Evolutionary conservation across 2,888 invertebrate genomes (phyloP).

Genomic region (Nudaria mundana): DNA sequence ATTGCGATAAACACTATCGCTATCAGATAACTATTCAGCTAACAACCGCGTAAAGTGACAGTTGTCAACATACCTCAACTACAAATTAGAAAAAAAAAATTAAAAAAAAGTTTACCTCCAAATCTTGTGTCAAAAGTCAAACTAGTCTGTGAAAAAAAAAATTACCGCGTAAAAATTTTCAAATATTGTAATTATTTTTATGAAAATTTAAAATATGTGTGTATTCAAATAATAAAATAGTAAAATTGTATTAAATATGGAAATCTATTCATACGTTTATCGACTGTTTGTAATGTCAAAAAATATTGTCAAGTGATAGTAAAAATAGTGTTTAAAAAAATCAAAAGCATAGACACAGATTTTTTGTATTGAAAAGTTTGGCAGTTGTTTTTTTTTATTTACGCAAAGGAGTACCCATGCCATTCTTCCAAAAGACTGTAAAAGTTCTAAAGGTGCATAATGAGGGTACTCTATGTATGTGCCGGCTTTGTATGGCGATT

Average conservation of each 20-base stretch:
- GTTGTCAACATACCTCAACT: not conserved
- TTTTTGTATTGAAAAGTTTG: constrained; percentile 7
- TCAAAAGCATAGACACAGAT: constrained; percentile 3
- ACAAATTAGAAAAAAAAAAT: not conserved
- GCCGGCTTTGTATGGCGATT: constrained; percentile 61
- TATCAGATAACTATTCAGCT: not conserved
- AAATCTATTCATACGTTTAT: constrained; percentile 70
- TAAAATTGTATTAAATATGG: constrained; percentile 51
- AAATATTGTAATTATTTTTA: not conserved
- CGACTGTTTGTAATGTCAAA: constrained; percentile 66
- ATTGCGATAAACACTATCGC: not conserved
- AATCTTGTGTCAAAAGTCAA: not conserved
- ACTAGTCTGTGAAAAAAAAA: not conserved
- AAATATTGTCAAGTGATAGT: constrained; percentile 36
- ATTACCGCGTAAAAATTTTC: not conserved
- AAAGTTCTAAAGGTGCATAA: constrained; percentile 68
- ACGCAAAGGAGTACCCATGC: constrained; percentile 74
- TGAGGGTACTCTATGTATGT: constrained; percentile 59
- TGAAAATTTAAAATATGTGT: constrained; percentile 2
- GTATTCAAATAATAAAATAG: not conserved
- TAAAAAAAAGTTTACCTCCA: not conserved
- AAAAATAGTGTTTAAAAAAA: constrained; percentile 2
- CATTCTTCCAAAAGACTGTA: constrained; percentile 57
- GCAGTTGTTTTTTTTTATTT: constrained; percentile 13
- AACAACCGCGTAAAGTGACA: not conserved